Conservation (phyloP, 2,113 vertebrate genomes). For the Trematocara zebra region DNA sequence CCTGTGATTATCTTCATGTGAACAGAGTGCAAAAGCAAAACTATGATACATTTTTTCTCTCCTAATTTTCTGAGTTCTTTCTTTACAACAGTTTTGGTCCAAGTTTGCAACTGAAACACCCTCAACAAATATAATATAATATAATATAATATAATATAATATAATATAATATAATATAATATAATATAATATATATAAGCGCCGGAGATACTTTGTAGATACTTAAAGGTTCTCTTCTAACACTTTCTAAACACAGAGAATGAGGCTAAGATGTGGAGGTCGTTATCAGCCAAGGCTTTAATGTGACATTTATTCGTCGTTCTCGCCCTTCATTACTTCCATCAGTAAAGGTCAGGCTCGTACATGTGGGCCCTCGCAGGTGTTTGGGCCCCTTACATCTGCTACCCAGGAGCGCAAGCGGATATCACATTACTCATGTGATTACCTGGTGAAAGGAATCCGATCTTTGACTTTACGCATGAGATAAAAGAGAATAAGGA, state of each 20-base stretch:
- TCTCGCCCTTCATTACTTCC: constrained; percentile 32
- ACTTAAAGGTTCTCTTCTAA: neutral
- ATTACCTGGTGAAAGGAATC: neutral
- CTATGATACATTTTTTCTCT: neutral
- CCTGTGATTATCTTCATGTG: no score
- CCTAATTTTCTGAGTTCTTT: rapidly evolving
- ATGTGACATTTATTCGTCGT: constrained; percentile 39
- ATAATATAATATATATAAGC: neutral
- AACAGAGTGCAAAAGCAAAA: neutral
- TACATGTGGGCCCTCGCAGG: constrained; percentile 13
- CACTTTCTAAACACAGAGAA: neutral
- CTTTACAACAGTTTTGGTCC: neutral
- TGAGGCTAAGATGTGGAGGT: neutral
- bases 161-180: neutral
- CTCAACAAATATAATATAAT: neutral
- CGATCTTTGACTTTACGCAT: neutral
- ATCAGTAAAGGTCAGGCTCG: constrained; percentile 50
- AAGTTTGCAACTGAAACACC: neutral
- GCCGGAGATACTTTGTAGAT: neutral
- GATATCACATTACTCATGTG: neutral
- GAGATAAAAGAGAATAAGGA: neutral
- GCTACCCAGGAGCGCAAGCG: neutral
- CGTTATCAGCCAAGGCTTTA: constrained; percentile 26
- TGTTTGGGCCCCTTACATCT: neutral
- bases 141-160: neutral